Evolutionary conservation across 2,113 vertebrate species (phyloP).

Genomic region (Crypturellus undulatus): DNA sequence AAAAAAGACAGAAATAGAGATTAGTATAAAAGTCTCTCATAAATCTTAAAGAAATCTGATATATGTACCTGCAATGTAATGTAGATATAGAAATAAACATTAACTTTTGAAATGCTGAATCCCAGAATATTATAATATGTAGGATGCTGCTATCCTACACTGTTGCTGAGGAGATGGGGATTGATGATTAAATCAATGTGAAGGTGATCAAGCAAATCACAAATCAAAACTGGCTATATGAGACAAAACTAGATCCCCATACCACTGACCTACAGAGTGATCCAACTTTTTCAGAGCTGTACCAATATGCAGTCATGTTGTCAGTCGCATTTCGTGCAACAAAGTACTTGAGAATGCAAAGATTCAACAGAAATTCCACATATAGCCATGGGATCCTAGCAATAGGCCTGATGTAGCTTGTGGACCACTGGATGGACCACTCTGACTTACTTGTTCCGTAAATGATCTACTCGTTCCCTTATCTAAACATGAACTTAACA

Average conservation of each 20-base stretch:
- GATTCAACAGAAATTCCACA: background rate
- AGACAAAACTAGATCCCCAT: background rate
- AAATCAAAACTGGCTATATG: background rate
- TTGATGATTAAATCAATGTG: background rate
- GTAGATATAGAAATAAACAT: background rate
- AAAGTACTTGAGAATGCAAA: background rate
- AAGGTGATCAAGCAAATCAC: background rate
- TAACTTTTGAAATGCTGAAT: background rate
- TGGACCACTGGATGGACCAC: background rate
- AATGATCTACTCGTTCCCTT: background rate
- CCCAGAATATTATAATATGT: background rate
- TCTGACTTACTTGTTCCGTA: background rate
- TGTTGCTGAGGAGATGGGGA: background rate
- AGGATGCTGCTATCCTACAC: background rate
- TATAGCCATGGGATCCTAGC: background rate
- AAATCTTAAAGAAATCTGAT: background rate
- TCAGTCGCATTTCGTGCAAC: background rate
- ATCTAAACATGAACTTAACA: background rate
- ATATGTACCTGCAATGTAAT: background rate
- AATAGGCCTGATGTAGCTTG: background rate
- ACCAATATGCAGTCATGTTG: background rate
- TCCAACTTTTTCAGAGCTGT: background rate
- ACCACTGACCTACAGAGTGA: fast-evolving
- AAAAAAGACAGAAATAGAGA: background rate
- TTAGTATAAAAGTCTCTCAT: background rate